Evolutionary conservation across 2,113 vertebrate genomes (phyloP), one percentile per base, ranked within the genome.

Genomic region (Scytalopus superciliaris): DNA sequence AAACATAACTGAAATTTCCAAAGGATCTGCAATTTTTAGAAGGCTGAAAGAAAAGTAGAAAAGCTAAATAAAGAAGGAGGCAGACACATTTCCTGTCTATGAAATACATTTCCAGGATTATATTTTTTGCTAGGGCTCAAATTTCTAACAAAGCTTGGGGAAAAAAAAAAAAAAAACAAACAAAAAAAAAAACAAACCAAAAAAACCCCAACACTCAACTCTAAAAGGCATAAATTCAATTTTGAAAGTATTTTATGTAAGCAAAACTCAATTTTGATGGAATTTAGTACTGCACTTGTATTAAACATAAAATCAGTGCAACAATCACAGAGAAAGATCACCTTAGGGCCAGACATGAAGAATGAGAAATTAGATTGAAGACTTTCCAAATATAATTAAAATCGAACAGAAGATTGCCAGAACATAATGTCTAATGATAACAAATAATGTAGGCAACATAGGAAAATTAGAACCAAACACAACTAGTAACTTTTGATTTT

Each of bases 171-270:
- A n/a, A n/a, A n/a, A n/a, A n/a, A n/a, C n/a, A n/a, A n/a, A n/a
- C n/a, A n/a, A n/a, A n/a, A n/a, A n/a, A n/a, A n/a, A n/a, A n/a
- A n/a, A n/a, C n/a, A n/a, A n/a, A n/a, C n/a, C n/a, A n/a, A n/a
- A n/a, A n/a, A n/a, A n/a, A n/a, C n/a, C 14, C 5, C 24, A 89
- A 73, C 8, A 18, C 40, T 64, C 44, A 74, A 53, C 30, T 92
- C 64, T 91, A 86, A 95, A 81, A 78, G 42, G 22, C 67, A 90
- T 62, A 44, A 90, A 91, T 95, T 91, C 27, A 59, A 93, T 87
- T 90, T 90, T 53, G 47, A 93, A 94, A 95, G n/a, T 57, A 50
- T 87, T 94, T 93, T 89, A 72, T 39, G 40, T 52, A 56, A 80
- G 79, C 66, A 75, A 94, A 95, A 87, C 66, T 62, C 45, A 77